Percentiles rank a stretch among this genome's conserved stretches.
Evolutionary conservation across 2,113 vertebrate genomes (phyloP).

Genomic region (Mola mola): DNA sequence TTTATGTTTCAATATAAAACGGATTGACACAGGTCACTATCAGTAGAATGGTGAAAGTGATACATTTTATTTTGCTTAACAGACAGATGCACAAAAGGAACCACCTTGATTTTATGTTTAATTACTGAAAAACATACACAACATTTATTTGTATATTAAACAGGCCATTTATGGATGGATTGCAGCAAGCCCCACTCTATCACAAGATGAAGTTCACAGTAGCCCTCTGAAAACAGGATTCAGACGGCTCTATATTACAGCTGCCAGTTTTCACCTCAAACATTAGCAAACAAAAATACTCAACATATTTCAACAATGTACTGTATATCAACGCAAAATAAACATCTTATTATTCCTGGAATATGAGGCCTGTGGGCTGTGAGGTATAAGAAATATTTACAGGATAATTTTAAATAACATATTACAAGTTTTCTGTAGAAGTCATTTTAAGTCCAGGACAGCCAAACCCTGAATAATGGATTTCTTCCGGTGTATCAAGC

Average conservation of each 20-base stretch:
- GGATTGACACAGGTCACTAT: too few relatives aligned
- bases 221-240: slow-evolving; percentile 19
- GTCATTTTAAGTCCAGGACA: slow-evolving; percentile 11
- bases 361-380: slow-evolving; percentile 16
- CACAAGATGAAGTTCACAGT: slow-evolving; percentile 2
- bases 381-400: slow-evolving; percentile 19
- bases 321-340: slow-evolving; percentile 8
- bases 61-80: background rate
- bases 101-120: slow-evolving; percentile 31
- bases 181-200: slow-evolving; percentile 27
- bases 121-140: slow-evolving; percentile 47
- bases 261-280: slow-evolving; percentile 48
- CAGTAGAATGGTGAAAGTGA: too few relatives aligned
- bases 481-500: background rate
- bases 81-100: background rate
- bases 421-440: background rate
- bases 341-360: slow-evolving; percentile 15
- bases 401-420: background rate
- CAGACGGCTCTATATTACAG: slow-evolving; percentile 28
- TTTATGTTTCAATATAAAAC: too few relatives aligned
- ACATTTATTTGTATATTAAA: slow-evolving; percentile 22
- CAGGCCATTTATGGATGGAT: slow-evolving; percentile 11
- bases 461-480: background rate
- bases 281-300: slow-evolving; percentile 10
- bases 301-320: slow-evolving; percentile 26